Conservation (phyloP, 2,113 vertebrate species). For the Pitta sordida region DNA sequence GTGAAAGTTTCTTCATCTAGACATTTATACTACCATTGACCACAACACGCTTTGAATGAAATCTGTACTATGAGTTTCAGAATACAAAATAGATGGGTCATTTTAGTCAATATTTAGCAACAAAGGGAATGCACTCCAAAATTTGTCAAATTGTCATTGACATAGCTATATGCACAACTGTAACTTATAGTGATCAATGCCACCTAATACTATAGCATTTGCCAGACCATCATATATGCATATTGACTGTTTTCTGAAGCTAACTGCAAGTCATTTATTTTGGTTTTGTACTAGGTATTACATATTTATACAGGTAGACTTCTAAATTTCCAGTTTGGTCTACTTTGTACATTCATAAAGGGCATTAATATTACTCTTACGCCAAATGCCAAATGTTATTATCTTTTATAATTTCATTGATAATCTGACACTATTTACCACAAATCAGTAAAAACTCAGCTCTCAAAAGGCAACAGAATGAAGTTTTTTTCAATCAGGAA, state of each 20-base stretch:
- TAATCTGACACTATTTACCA: rapidly evolving
- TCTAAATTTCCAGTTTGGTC: neutral
- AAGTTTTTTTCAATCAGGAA: neutral
- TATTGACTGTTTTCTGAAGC: neutral
- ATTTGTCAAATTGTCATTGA: neutral
- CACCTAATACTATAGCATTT: neutral
- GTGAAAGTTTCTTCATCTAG: neutral
- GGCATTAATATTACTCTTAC: neutral
- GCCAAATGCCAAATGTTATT: neutral
- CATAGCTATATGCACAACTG: neutral
- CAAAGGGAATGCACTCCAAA: neutral
- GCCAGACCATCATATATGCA: neutral
- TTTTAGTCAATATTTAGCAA: neutral
- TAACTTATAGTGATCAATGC: neutral
- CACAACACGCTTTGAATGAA: neutral
- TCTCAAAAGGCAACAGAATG: neutral
- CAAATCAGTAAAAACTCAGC: neutral
- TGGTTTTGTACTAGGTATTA: neutral
- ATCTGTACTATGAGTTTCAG: neutral
- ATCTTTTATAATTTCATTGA: neutral
- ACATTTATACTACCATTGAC: neutral
- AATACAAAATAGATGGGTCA: neutral
- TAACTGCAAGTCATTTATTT: neutral
- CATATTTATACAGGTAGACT: neutral
- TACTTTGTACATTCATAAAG: neutral